These are phyloP conservation scores for Argyra leucocephala DNA, from an alignment of 2,888 invertebrate species.

Conservation along the genomic window DNA sequence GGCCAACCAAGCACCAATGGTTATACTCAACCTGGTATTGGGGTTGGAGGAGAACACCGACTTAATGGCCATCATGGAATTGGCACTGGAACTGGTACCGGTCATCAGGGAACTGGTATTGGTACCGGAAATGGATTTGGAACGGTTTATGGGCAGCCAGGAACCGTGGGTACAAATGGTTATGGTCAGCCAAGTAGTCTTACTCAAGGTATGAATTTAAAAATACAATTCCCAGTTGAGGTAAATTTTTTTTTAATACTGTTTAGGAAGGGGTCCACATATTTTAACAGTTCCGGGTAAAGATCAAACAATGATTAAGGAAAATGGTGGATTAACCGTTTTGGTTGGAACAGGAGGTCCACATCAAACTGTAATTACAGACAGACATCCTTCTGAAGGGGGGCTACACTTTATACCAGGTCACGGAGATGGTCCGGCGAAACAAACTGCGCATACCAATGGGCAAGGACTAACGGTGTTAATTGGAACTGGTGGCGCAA, in stretches of 20 bases:
- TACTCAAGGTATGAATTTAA: not conserved
- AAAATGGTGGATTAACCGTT: conserved; percentile 23
- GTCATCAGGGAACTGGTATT: not conserved
- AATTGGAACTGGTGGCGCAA: conserved; percentile 25
- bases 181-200: conserved; percentile 5
- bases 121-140: too few species aligned
- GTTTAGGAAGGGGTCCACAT: conserved; percentile 12
- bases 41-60: not conserved
- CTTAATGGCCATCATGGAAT: not conserved
- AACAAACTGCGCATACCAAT: conserved; percentile 24
- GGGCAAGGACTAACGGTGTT: conserved; percentile 23
- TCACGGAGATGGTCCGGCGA: conserved; percentile 14
- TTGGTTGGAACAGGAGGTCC: conserved; percentile 26
- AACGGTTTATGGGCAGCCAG: not conserved
- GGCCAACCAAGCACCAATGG: not conserved
- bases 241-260: not conserved
- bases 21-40: not conserved
- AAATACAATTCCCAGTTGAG: too few species aligned
- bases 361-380: conserved; percentile 24
- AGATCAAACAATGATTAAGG: conserved; percentile 21
- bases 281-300: conserved; percentile 17
- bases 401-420: conserved; percentile 22
- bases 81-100: not conserved
- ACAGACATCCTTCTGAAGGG: conserved; percentile 19
- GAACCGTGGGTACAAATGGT: not conserved